A percentile compares a stretch with the other conserved stretches of the same genome.
These are phyloP conservation scores for Nycticryphes semicollaris DNA, from an alignment of 2,113 vertebrate species.

Conservation along the genomic window DNA sequence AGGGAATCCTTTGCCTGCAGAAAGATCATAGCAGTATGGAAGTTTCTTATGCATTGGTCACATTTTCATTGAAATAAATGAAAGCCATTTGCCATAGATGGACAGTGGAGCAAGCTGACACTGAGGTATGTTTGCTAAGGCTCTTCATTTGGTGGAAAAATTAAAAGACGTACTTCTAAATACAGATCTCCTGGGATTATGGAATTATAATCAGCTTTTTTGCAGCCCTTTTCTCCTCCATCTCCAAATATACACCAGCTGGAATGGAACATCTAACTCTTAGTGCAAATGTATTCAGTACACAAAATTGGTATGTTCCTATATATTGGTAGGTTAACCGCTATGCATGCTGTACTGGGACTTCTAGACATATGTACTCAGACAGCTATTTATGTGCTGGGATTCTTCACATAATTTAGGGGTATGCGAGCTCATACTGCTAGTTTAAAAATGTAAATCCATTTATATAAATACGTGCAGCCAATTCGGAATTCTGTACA, in stretches of 20 bases:
- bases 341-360: neutral
- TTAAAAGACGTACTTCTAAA: neutral
- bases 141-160: neutral
- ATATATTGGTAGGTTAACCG: constrained; percentile 9
- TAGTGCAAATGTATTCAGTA: neutral
- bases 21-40: neutral
- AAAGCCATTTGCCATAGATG: neutral
- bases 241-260: neutral
- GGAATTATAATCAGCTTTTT: neutral
- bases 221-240: neutral
- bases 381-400: constrained; percentile 3
- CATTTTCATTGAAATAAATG: neutral
- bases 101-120: neutral
- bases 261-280: constrained; percentile 9
- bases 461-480: constrained; percentile 13
- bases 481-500: neutral
- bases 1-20: neutral
- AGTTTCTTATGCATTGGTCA: neutral
- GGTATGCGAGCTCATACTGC: neutral
- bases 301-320: constrained; percentile 38
- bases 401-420: constrained; percentile 35
- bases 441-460: constrained; percentile 21
- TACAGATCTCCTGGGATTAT: neutral
- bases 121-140: neutral
- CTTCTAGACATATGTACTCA: neutral